Percentiles rank a stretch among this genome's conserved stretches.
phyloP scores from a whole-genome alignment of 2,797 vertebrate genomes.

The Tapera naevia region DNA sequence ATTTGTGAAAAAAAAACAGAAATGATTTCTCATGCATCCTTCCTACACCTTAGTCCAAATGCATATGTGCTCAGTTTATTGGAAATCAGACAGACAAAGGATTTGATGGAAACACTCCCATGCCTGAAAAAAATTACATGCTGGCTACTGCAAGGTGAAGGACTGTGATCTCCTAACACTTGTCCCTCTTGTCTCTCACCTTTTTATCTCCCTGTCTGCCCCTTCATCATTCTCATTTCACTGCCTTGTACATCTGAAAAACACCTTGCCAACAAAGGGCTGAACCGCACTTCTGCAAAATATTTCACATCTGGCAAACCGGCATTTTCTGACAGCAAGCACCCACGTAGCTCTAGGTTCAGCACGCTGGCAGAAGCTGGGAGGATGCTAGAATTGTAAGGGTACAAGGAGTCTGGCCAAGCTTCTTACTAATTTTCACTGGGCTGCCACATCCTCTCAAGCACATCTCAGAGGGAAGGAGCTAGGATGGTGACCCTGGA shows the following conservation, averaged over 20 bases:
- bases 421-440: neutral
- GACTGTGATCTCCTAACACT: neutral
- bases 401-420: neutral
- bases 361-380: neutral
- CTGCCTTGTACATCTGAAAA: neutral
- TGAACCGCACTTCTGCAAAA: neutral
- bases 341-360: rapidly evolving
- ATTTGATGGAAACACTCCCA: neutral
- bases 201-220: neutral
- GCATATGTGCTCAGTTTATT: neutral
- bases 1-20: neutral
- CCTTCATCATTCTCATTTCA: neutral
- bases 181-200: neutral
- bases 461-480: neutral
- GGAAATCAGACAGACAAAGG: neutral
- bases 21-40: neutral
- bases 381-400: neutral
- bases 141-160: neutral
- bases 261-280: neutral
- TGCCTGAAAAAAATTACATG: neutral
- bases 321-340: neutral
- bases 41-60: neutral
- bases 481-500: rapidly evolving
- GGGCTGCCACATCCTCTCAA: neutral
- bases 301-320: rapidly evolving